Evolutionary conservation across 2,797 vertebrate genomes (phyloP).

Genomic region (Notolepis coatsorum): DNA sequence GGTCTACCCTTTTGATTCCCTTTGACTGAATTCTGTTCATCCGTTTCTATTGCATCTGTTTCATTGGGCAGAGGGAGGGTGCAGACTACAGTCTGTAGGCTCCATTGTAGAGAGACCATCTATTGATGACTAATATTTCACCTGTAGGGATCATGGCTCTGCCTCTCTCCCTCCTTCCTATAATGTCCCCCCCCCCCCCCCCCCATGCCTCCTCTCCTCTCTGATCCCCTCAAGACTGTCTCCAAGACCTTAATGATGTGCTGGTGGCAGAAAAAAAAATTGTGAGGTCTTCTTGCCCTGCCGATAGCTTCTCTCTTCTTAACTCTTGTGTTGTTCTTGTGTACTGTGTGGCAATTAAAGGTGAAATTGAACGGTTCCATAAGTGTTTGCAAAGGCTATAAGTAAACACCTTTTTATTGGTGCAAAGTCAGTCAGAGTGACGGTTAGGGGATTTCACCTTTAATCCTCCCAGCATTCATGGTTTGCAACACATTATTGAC

Average conservation of each 20-base stretch:
- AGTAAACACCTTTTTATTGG: conserved; percentile 36
- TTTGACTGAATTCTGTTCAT: conserved; percentile 99
- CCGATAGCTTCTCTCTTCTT: conserved; percentile 28
- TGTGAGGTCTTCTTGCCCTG: conserved; percentile 37
- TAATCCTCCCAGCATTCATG: conserved; percentile 60
- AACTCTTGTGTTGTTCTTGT: conserved; percentile 31
- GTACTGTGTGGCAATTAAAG: conserved; percentile 56
- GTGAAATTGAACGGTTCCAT: conserved; percentile 41
- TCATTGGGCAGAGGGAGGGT: conserved; percentile 93
- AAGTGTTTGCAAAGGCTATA: conserved; percentile 17
- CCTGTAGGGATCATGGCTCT: conserved; percentile 91
- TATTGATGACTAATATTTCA: conserved; percentile 84
- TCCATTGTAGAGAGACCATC: conserved; percentile 71
- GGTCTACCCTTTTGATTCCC: conserved; percentile 99
- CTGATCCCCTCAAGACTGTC: conserved; percentile 57
- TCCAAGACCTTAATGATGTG: conserved; percentile 24
- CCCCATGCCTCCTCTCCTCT: conserved; percentile 47
- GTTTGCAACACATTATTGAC: conserved; percentile 46
- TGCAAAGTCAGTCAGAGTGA: conserved; percentile 32
- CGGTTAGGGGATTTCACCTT: conserved; percentile 64
- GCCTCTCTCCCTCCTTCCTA: conserved; percentile 62
- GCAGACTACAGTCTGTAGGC: conserved; percentile 83
- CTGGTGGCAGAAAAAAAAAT: conserved; percentile 36
- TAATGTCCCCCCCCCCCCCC: conserved; percentile 34
- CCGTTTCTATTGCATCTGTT: conserved; percentile 98